These are phyloP conservation scores for Eilema caniola DNA, from an alignment of 2,888 invertebrate genomes.

Conservation along the genomic window DNA sequence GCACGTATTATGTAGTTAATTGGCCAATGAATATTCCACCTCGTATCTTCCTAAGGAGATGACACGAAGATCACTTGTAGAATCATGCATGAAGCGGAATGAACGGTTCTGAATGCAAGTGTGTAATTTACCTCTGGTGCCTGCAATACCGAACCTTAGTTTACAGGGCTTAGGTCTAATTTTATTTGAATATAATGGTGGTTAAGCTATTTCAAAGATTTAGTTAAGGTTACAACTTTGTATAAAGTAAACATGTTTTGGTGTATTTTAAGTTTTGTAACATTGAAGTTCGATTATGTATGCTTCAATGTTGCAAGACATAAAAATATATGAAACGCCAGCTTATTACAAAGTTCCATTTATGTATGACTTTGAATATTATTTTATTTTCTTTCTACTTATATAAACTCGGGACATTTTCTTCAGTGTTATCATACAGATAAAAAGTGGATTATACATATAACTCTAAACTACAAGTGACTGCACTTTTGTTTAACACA, in stretches of 20 bases:
- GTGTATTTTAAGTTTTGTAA: slow-evolving; percentile 5
- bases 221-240: slow-evolving; percentile 15
- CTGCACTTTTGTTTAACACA: too few species aligned
- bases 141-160: slow-evolving; percentile 13
- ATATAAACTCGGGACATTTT: neutral
- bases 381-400: neutral
- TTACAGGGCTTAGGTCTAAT: neutral
- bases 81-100: slow-evolving; percentile 53
- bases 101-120: slow-evolving; percentile 38
- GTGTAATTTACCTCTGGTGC: slow-evolving; percentile 25
- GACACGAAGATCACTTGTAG: slow-evolving; percentile 47
- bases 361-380: neutral
- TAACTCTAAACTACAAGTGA: too few species aligned
- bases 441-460: too few species aligned
- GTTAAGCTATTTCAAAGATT: slow-evolving; percentile 20
- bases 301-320: neutral
- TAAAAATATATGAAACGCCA: neutral
- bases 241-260: slow-evolving; percentile 13
- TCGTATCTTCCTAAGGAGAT: slow-evolving; percentile 37
- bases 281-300: neutral
- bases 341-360: neutral
- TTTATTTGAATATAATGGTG: neutral
- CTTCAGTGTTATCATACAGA: neutral
- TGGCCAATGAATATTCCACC: slow-evolving; percentile 50
- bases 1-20: slow-evolving; percentile 34